These are phyloP conservation scores for Drosophila grimshawi DNA, from an alignment of 1,140 invertebrate genomes.

Conservation along the genomic window DNA sequence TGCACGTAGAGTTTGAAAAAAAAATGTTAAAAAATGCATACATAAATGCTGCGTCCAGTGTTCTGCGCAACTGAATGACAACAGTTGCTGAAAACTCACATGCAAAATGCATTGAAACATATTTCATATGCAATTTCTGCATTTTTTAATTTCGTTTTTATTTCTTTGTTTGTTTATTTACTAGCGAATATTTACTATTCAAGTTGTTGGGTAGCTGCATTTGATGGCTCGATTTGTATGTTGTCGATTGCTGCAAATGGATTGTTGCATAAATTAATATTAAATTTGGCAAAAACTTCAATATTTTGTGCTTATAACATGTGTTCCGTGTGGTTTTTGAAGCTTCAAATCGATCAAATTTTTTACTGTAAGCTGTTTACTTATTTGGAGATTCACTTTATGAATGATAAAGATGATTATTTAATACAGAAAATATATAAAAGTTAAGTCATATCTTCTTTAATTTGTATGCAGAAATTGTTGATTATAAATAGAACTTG, in stretches of 20 bases:
- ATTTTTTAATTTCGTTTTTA: not conserved
- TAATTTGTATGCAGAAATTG: too few relatives aligned
- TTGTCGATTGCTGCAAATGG: conserved; percentile 49
- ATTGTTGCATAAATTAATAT: conserved; percentile 72
- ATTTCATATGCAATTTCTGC: conserved; percentile 41
- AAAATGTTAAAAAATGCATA: conserved; percentile 25
- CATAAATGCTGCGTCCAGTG: conserved; percentile 6
- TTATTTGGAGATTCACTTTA: not conserved
- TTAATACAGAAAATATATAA: too few relatives aligned
- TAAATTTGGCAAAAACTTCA: conserved; percentile 50
- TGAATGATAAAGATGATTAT: too few relatives aligned
- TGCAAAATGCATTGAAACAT: conserved; percentile 63
- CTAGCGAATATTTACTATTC: conserved; percentile 25
- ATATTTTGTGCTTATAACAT: conserved; percentile 30
- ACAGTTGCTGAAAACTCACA: conserved; percentile 68
- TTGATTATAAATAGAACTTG: too few relatives aligned
- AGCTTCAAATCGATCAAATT: conserved; percentile 2
- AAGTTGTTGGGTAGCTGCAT: conserved; percentile 47
- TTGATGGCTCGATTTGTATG: conserved; percentile 67
- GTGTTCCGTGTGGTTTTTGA: conserved; percentile 12
- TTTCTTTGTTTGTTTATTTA: conserved; percentile 1
- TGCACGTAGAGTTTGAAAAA: conserved; percentile 43
- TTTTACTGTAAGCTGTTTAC: not conserved
- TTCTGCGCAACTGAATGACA: conserved; percentile 55
- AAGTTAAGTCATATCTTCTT: too few relatives aligned